Base-by-base conservation (phyloP, 2,113 vertebrate genomes). In the Egretta garzetta region DNA sequence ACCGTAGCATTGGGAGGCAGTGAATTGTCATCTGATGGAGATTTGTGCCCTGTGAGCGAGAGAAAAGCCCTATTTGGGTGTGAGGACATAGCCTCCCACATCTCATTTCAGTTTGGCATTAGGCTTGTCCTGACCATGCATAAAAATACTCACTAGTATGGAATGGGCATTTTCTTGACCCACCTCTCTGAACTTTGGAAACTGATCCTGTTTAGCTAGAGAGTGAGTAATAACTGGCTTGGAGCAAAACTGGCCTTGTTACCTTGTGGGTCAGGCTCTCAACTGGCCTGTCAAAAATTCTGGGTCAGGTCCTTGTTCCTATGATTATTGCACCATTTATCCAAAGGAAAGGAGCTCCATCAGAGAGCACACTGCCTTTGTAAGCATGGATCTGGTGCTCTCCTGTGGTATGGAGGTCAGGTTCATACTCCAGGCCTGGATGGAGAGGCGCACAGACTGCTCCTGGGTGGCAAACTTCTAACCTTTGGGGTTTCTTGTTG, bases 391-490 rank as follows among this genome's bases (percentile, higher is more conserved):
- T 71, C 43, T 3, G 14, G 23, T 13, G n/a, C 50, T 43, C 20
- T 59, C 4, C 39, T 7, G 5, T 27, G 35, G 18, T 23, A 1
- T 16, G 28, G 63, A 68, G 53, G 15, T 27, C 20, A 50, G 30
- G 33, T 45, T 79, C 20, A 22, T 9, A 33, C 33, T 35, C 49
- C 10, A 62, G 6, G 2, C 12, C 32, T 23, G 19, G 21, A 58
- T 1, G 4, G 45, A 77, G 30, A 0, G 2, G 26, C 0, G 0
- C 22, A 49, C 6, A 50, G 27, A 55, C 15, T 55, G 24, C 22
- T 75, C 19, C 43, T 41, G 10, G 4, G 6, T 37, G 14, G 14
- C n/a, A 24, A 80, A 60, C 8, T 59, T 52, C 26, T 33, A 43
- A 43, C 11, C 5, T 67, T 35, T 62, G 18, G 8, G 2, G 4